These are phyloP conservation scores for Mermis nigrescens DNA, from an alignment of 2,888 invertebrate species.

Conservation along the genomic window DNA sequence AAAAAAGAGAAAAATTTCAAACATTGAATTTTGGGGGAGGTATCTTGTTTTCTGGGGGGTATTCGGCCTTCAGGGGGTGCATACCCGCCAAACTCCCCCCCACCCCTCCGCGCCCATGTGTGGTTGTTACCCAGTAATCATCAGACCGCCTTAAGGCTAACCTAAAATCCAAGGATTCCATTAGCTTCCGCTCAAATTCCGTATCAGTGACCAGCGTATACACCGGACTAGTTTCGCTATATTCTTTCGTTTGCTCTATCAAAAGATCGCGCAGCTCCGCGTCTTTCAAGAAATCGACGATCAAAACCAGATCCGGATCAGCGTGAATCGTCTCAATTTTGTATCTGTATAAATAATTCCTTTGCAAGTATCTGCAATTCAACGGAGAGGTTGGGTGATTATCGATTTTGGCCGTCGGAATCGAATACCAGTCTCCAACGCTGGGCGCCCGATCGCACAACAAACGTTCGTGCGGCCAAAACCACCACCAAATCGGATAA, in stretches of 20 bases:
- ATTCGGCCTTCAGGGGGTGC: no score
- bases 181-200: not conserved
- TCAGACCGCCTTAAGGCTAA: no score
- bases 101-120: no score
- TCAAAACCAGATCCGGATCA: not conserved
- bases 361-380: not conserved
- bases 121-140: no score
- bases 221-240: not conserved
- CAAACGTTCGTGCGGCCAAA: not conserved
- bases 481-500: slow-evolving; percentile 7
- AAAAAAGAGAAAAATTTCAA: no score
- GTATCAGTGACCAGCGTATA: not conserved
- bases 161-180: not conserved
- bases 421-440: no score
- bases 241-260: not conserved
- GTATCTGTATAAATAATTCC: not conserved
- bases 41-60: no score
- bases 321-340: not conserved
- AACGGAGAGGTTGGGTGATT: not conserved
- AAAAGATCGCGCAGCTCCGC: not conserved
- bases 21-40: no score
- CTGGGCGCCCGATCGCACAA: not conserved
- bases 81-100: no score
- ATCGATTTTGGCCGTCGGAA: not conserved
- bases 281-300: not conserved